Percentiles rank a stretch among this genome's conserved stretches.
Conservation (phyloP, 2,113 vertebrate species). For the Hemibagrus wyckioides region DNA sequence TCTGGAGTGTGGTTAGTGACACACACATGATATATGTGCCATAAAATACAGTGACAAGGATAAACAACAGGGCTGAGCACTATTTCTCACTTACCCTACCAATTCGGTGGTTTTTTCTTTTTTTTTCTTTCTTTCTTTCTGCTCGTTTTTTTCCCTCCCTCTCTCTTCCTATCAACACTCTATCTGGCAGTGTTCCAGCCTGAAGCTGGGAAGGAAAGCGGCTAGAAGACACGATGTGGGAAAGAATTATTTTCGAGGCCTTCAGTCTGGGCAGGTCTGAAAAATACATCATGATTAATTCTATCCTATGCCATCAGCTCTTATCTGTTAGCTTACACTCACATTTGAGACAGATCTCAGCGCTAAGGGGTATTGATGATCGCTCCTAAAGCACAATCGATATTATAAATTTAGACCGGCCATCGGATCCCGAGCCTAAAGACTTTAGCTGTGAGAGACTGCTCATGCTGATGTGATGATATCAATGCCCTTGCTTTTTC, state of each 20-base stretch:
- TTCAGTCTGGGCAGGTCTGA: slow-evolving; percentile 42
- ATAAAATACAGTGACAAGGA: not conserved
- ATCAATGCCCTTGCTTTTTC: not conserved
- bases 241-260: slow-evolving; percentile 37
- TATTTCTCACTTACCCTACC: slow-evolving; percentile 5
- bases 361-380: slow-evolving; percentile 6
- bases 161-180: slow-evolving; percentile 18
- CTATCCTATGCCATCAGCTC: slow-evolving; percentile 32
- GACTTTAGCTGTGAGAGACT: not conserved
- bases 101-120: not conserved
- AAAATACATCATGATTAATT: slow-evolving; percentile 39
- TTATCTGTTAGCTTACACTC: slow-evolving; percentile 15
- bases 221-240: slow-evolving; percentile 34
- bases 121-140: not conserved
- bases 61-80: not conserved
- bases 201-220: slow-evolving; percentile 43
- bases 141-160: too few relatives aligned
- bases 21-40: not conserved
- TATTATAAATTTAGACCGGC: slow-evolving; percentile 14
- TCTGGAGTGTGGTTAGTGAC: slow-evolving; percentile 3
- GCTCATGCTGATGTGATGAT: slow-evolving; percentile 8
- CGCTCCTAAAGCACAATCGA: slow-evolving; percentile 6
- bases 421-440: not conserved
- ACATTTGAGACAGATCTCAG: slow-evolving; percentile 11
- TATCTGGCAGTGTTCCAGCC: slow-evolving; percentile 40